Evolutionary conservation across 2,797 vertebrate genomes (phyloP).

Genomic region (Lithobates sylvaticus): DNA sequence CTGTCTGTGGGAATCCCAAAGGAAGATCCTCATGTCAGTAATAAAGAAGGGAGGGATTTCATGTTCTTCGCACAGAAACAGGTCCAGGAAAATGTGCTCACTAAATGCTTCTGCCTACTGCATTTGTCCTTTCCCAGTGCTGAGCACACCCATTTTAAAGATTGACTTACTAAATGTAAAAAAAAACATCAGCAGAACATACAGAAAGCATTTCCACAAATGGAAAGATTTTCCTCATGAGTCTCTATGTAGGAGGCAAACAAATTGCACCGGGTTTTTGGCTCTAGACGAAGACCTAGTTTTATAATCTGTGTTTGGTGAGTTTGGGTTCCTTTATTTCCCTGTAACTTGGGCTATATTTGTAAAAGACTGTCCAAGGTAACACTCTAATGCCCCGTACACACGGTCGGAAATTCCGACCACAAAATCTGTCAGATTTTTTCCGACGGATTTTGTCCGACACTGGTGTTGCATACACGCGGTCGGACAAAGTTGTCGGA

Average conservation of each 20-base stretch:
- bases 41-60: conserved; percentile 14
- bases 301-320: background rate
- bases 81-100: conserved; percentile 44
- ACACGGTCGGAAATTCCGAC: too few relatives aligned
- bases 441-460: too few relatives aligned
- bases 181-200: background rate
- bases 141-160: background rate
- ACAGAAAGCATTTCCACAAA: background rate
- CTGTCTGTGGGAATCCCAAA: conserved; percentile 38
- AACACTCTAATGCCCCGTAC: too few relatives aligned
- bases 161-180: conserved; percentile 5
- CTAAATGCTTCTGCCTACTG: background rate
- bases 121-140: background rate
- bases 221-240: background rate
- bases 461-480: too few relatives aligned
- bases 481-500: too few relatives aligned
- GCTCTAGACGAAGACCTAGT: background rate
- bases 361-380: too few relatives aligned
- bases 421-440: too few relatives aligned
- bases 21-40: conserved; percentile 36
- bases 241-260: background rate
- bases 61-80: background rate
- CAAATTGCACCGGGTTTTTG: background rate
- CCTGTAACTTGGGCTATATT: background rate
- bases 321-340: background rate